Base-by-base conservation (phyloP, 2,113 vertebrate genomes). In the Carlito syrichta region DNA sequence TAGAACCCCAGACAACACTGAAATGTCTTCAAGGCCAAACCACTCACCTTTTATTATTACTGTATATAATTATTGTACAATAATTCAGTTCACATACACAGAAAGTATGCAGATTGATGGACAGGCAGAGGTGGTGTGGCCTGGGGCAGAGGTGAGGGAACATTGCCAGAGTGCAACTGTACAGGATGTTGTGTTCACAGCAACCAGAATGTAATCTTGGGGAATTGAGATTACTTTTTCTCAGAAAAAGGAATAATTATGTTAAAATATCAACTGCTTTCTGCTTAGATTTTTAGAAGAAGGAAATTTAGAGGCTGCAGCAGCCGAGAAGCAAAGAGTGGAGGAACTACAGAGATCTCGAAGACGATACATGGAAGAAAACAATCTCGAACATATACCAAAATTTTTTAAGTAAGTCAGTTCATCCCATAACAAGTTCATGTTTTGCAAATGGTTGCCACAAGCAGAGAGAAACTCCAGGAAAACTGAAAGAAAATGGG, bases 331-430 rank as follows among this genome's bases (percentile, higher is more conserved):
- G 91, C 99, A 99, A 98, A 99, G 99, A 89, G 99, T 99, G 77
- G 99, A 99, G 94, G 99, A 99, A 93, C 99, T 99, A 54, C 99
- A 99, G 98, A 99, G 99, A 96, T 97, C 97, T 93, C 98, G 99
- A 89, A 99, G 99, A 97, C 99, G 99, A 81, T 99, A 99, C 98
- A 99, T 99, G 98, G 99, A 99, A 52, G 99, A 99, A 98, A 99
- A 99, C 45, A 98, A 99, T 98, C 98, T 99, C 96, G 99, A 99
- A 98, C 99, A 99, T 40, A 98, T 99, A 98, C 99, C 99, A 78
- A 99, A 99, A 98, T 99, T 99, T 99, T 99, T 99, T 98, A 99
- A 99, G 99, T 99, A 97, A 99, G 99, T 98, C 62, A 85, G 0
- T 96, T 96, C 1, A 27, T 95, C 93, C 43, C 19, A 0, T 84